Base-by-base conservation (phyloP, 2,113 vertebrate species). In the Paedocypris sp. region DNA sequence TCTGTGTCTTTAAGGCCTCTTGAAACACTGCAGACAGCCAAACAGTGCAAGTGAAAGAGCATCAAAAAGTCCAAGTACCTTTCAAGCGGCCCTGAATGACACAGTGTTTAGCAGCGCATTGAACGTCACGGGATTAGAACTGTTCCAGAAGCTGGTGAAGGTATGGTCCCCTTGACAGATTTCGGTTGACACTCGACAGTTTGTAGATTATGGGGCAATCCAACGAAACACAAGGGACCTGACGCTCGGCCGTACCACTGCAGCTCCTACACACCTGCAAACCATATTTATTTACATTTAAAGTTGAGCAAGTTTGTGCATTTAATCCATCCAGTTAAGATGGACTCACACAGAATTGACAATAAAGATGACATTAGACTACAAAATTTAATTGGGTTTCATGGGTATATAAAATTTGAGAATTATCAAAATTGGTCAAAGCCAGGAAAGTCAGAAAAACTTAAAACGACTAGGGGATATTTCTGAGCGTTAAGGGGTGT, bases 141-240 rank as follows among this genome's bases (percentile, higher is more conserved):
- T 97, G 92, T 73, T 98, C 90, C 73, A 99, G 85, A 36, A 99
- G 87, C 67, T 95, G 93, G 52, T 90, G 90, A 60, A 98, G 89
- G 75, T 99, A 99, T 0, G 95, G 91, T 23, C 90, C 92, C 84
- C 87, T 91, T 42, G 88, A 88, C 58, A 99, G 85, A 79, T 92
- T 90, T 71, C 93, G 82, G 66, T 81, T 89, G 56, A 94, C 89
- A 65, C 86, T 81, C 53, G 88, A 90, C 67, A 97, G 83, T 79
- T 93, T 94, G 87, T 92, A 95, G 53, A 98, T 86, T 12, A 97
- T 85, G 0, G 94, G 93, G 46, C 94, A 99, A 80, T 94, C 92
- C 73, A 98, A 83, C 28, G 93, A 94, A 48, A 92, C 82, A 1
- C 95, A 99, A 13, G 84, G 86, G 15, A 91, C 83, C 62, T 94